These are phyloP conservation scores for Lithodes maja DNA, from an alignment of 2,888 invertebrate species.

Conservation along the genomic window DNA sequence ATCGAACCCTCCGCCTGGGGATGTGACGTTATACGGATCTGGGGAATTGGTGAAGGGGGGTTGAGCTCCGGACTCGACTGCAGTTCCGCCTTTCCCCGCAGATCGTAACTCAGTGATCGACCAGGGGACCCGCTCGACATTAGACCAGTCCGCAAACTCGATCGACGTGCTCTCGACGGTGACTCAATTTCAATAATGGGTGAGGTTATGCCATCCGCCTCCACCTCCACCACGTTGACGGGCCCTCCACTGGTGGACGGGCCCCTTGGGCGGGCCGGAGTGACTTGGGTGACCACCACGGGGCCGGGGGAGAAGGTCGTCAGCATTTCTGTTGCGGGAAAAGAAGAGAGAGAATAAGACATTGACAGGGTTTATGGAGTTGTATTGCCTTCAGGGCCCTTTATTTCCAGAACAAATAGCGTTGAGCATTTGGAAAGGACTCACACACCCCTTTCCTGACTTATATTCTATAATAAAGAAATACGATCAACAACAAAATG, in stretches of 20 bases:
- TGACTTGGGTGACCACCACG: conserved; percentile 53
- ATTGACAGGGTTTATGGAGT: too few species aligned
- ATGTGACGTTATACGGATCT: conserved; percentile 2
- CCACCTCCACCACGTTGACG: conserved; percentile 57
- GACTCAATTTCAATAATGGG: conserved; percentile 53
- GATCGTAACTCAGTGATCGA: conserved; percentile 22
- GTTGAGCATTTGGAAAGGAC: too few species aligned
- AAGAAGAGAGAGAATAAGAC: not conserved
- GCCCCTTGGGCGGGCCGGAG: conserved; percentile 20
- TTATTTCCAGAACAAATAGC: too few species aligned
- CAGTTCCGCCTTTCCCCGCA: conserved; percentile 3
- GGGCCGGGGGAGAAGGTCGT: conserved; percentile 51
- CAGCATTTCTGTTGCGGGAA: conserved; percentile 41
- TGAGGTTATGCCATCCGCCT: conserved; percentile 45
- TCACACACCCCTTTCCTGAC: too few species aligned
- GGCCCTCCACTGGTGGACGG: conserved; percentile 38
- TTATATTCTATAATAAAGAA: too few species aligned
- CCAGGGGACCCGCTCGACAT: not conserved
- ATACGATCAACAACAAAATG: too few species aligned
- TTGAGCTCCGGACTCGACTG: not conserved
- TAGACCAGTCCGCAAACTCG: conserved; percentile 29
- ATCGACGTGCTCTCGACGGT: conserved; percentile 31
- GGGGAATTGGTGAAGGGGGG: not conserved
- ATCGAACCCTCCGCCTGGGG: not conserved
- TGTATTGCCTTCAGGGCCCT: too few species aligned